A percentile compares a stretch with the other conserved stretches of the same genome.
Evolutionary conservation across 2,888 invertebrate species (phyloP).

Genomic region (Meghimatium bilineatum): DNA sequence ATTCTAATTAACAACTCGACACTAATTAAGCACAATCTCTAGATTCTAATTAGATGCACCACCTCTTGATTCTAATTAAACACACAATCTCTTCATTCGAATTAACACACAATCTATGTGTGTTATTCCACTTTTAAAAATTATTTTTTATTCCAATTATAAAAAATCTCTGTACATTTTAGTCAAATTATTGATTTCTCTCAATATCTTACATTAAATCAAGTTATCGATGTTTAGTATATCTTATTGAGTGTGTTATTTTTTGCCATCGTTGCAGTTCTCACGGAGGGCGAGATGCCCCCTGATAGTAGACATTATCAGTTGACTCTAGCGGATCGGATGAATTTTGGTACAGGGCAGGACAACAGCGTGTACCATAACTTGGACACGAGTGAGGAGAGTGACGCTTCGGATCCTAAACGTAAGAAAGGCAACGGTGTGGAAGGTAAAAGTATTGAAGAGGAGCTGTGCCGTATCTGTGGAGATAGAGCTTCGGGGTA

Average conservation of each 20-base stretch:
- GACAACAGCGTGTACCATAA: slow-evolving; percentile 39
- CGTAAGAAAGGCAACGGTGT: slow-evolving; percentile 64
- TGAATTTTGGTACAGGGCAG: slow-evolving; percentile 42
- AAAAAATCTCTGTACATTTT: too few species aligned
- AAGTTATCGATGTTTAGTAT: too few species aligned
- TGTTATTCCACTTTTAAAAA: too few species aligned
- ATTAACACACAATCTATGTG: too few species aligned
- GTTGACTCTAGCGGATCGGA: slow-evolving; percentile 36
- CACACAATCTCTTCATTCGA: too few species aligned
- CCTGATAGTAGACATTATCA: slow-evolving; percentile 50
- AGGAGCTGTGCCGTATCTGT: slow-evolving; percentile 97
- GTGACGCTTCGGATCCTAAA: slow-evolving; percentile 59
- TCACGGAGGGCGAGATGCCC: slow-evolving; percentile 55
- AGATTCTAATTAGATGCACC: too few species aligned
- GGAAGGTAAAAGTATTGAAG: slow-evolving; percentile 80
- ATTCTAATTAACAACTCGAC: too few species aligned
- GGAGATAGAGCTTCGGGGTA: slow-evolving; percentile 98
- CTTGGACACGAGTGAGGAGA: slow-evolving; percentile 38
- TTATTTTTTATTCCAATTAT: too few species aligned
- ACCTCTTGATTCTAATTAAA: too few species aligned
- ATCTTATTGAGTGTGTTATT: too few species aligned
- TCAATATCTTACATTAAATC: neutral
- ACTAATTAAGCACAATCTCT: too few species aligned
- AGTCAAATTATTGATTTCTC: neutral
- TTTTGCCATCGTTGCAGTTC: slow-evolving; percentile 48